phyloP scores from a whole-genome alignment of 2,113 vertebrate species.

The Myxocyprinus asiaticus region DNA sequence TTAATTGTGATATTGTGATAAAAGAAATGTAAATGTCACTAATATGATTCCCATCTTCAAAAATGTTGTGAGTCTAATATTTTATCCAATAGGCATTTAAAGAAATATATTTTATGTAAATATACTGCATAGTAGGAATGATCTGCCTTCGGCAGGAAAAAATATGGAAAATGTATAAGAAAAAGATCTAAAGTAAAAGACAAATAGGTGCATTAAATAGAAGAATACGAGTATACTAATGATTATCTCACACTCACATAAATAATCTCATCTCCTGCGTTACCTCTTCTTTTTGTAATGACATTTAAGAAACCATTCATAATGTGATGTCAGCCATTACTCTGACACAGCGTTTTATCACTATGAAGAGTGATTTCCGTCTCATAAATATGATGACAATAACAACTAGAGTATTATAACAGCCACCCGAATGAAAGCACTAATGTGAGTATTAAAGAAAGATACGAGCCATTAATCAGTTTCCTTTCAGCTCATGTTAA shows the following conservation, averaged over 20 bases:
- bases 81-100: too few relatives aligned
- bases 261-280: not conserved
- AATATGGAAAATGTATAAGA: constrained; percentile 2
- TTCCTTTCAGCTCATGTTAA: constrained; percentile 9
- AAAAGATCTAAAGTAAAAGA: constrained; percentile 15
- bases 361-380: constrained; percentile 33
- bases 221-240: constrained; percentile 34
- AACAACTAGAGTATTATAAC: constrained; percentile 41
- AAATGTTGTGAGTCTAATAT: too few relatives aligned
- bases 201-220: constrained; percentile 15
- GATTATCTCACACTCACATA: constrained; percentile 44
- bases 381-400: constrained; percentile 56
- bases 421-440: constrained; percentile 28
- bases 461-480: constrained; percentile 32
- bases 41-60: too few relatives aligned
- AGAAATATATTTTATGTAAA: too few relatives aligned
- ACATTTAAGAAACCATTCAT: constrained; percentile 50
- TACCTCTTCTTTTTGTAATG: constrained; percentile 37
- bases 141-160: not conserved
- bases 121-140: too few relatives aligned
- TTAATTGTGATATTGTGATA: not conserved
- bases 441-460: constrained; percentile 38
- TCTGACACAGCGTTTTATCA: constrained; percentile 51
- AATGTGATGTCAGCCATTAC: constrained; percentile 55
- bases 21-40: not conserved